Evolutionary conservation across 2,888 invertebrate species (phyloP).

Genomic region (Volucella zonaria): DNA sequence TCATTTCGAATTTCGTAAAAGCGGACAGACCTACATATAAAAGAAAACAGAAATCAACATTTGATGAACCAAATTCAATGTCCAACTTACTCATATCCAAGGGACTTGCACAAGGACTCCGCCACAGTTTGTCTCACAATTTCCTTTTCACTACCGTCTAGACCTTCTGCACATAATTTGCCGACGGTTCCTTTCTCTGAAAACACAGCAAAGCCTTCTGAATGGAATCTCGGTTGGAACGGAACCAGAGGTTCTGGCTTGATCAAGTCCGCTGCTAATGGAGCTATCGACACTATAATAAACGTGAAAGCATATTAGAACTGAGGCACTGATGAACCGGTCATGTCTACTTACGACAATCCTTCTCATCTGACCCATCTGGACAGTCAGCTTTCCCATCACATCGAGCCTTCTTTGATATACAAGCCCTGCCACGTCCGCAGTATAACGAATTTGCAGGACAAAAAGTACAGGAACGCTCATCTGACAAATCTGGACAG

Average conservation of each 20-base stretch:
- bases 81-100: constrained; percentile 89
- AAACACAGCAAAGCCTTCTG: constrained; percentile 92
- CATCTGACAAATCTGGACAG: constrained; percentile 92
- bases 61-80: neutral
- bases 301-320: neutral
- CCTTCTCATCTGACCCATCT: constrained; percentile 93
- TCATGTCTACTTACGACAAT: constrained; percentile 88
- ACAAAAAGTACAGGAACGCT: constrained; percentile 91
- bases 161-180: constrained; percentile 91
- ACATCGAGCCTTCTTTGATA: constrained; percentile 88
- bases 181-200: constrained; percentile 91
- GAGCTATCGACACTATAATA: constrained; percentile 88
- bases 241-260: constrained; percentile 87
- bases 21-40: constrained; percentile 85
- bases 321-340: neutral
- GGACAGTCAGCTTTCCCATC: constrained; percentile 93
- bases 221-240: constrained; percentile 87
- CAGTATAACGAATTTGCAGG: constrained; percentile 89
- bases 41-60: neutral
- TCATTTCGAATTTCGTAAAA: constrained; percentile 87
- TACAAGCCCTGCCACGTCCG: constrained; percentile 89
- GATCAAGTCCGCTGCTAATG: constrained; percentile 86
- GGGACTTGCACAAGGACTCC: constrained; percentile 89
- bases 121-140: constrained; percentile 86
- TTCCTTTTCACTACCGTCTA: constrained; percentile 85